Evolutionary conservation across 2,113 vertebrate species (phyloP).

Genomic region (Picathartes gymnocephalus): DNA sequence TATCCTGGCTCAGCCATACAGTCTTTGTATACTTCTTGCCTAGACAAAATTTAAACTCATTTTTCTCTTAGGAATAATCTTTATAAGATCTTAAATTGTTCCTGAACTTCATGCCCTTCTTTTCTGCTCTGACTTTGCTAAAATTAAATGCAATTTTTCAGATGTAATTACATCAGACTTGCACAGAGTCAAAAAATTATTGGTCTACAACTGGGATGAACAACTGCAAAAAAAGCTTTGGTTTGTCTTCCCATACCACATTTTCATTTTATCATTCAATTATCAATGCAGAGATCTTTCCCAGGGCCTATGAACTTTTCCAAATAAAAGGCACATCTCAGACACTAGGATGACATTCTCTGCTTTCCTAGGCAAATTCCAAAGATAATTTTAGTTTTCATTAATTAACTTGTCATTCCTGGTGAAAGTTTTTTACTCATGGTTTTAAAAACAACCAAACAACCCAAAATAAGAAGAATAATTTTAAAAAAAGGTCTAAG

Average conservation of each 20-base stretch:
- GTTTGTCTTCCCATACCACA: background rate
- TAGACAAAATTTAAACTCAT: background rate
- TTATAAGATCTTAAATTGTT: background rate
- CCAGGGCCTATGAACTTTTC: background rate
- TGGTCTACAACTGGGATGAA: background rate
- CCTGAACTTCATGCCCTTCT: background rate
- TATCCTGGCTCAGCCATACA: background rate
- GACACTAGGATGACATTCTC: background rate
- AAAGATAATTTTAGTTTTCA: background rate
- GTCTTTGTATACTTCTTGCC: background rate
- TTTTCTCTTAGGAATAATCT: background rate
- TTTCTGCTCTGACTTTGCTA: background rate
- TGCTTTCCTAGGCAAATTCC: background rate
- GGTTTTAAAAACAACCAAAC: background rate
- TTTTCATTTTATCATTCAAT: background rate
- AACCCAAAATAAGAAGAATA: background rate
- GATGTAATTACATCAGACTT: background rate
- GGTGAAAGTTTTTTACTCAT: background rate
- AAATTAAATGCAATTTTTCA: background rate
- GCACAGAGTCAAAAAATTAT: background rate
- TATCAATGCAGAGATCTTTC: background rate
- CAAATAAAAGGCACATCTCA: background rate
- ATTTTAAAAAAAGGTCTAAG: background rate
- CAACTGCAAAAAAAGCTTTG: background rate
- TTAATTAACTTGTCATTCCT: background rate